These are phyloP conservation scores for Denticeps clupeoides DNA, from an alignment of 2,797 vertebrate genomes.

Conservation along the genomic window DNA sequence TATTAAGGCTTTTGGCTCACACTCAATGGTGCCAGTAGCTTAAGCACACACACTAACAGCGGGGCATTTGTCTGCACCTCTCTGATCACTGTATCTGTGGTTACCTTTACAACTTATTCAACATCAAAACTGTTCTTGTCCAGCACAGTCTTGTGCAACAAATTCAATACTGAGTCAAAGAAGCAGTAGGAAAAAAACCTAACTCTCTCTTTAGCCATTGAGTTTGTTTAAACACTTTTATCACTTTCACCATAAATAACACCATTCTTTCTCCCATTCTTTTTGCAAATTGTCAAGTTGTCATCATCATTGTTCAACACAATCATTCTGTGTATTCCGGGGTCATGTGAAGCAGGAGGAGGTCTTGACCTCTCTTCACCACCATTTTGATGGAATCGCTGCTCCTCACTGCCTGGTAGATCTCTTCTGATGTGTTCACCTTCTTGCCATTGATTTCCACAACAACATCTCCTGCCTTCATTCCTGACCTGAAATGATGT, in stretches of 20 bases:
- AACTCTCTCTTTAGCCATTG: too few relatives aligned
- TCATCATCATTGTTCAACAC: not conserved
- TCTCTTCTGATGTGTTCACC: slow-evolving; percentile 71
- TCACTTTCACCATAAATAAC: not conserved
- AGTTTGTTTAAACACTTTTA: too few relatives aligned
- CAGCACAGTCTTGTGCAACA: too few relatives aligned
- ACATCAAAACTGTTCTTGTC: too few relatives aligned
- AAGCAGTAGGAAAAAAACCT: too few relatives aligned
- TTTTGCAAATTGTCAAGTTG: not conserved
- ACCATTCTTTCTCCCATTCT: not conserved
- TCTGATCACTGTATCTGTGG: too few relatives aligned
- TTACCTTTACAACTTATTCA: too few relatives aligned
- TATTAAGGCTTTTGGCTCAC: too few relatives aligned
- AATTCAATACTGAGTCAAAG: too few relatives aligned
- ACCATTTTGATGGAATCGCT: slow-evolving; percentile 66
- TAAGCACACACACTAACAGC: too few relatives aligned
- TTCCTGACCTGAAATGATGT: slow-evolving; percentile 75
- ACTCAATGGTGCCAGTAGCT: too few relatives aligned
- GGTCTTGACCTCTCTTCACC: slow-evolving; percentile 60
- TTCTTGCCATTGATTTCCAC: slow-evolving; percentile 72
- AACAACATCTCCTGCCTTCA: slow-evolving; percentile 78
- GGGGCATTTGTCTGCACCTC: too few relatives aligned
- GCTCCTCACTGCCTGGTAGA: slow-evolving; percentile 74
- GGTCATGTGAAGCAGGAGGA: slow-evolving; percentile 66
- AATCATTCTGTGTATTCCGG: slow-evolving; percentile 74